These are phyloP conservation scores for Leptopilina myrica DNA, from an alignment of 2,888 invertebrate species.

Conservation along the genomic window DNA sequence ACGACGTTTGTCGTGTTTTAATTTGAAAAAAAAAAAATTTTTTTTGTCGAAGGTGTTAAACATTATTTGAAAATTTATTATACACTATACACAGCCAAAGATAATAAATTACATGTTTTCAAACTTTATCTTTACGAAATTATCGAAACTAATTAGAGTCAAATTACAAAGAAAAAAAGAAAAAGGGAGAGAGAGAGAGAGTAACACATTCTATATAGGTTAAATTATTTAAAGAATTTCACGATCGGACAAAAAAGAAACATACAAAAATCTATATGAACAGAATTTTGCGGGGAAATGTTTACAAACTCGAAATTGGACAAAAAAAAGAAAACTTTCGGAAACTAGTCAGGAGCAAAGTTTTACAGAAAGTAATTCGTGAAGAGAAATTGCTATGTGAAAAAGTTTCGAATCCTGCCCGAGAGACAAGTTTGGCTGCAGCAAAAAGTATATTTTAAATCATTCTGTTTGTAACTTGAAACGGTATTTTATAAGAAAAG, in stretches of 20 bases:
- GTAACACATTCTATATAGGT: no score
- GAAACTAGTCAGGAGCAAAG: conserved; percentile 18
- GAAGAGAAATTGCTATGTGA: conserved; percentile 21
- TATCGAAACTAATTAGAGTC: no score
- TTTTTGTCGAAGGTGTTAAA: neutral
- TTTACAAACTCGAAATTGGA: conserved; percentile 24
- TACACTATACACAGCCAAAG: no score
- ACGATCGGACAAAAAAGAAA: no score
- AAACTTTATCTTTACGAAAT: no score
- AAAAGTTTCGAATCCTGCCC: conserved; percentile 30
- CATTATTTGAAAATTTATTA: neutral
- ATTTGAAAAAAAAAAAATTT: neutral
- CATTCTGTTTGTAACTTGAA: conserved; percentile 28
- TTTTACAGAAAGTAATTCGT: conserved; percentile 15
- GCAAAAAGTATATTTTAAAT: conserved; percentile 27
- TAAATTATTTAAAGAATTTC: no score
- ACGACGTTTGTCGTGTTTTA: conserved; percentile 26
- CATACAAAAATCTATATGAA: neutral
- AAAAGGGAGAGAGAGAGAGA: no score
- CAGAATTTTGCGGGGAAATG: neutral
- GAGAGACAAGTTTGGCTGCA: neutral
- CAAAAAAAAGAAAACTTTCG: neutral
- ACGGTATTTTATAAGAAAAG: conserved; percentile 17
- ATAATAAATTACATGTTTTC: no score
- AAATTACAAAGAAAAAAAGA: no score